Evolutionary conservation across 1,140 invertebrate species (phyloP).

Genomic region (Matsumurasca onukii): DNA sequence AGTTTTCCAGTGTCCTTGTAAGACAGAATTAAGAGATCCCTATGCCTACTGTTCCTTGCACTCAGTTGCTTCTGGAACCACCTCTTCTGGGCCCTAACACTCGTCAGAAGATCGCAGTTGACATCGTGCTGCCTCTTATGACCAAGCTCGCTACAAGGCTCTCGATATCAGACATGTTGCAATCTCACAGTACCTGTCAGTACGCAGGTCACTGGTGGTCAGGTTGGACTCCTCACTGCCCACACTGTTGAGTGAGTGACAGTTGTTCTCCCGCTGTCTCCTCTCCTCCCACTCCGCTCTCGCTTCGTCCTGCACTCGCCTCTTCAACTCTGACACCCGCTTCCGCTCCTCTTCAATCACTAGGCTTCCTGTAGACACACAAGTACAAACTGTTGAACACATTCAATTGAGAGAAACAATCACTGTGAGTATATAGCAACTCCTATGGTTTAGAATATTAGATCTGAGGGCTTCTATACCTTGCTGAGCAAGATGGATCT

Average conservation of each 20-base stretch:
- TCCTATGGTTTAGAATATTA: too few species aligned
- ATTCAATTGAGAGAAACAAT: too few species aligned
- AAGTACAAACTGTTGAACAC: too few species aligned
- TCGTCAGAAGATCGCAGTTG: neutral
- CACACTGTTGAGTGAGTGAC: slow-evolving; percentile 67
- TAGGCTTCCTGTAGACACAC: slow-evolving; percentile 65
- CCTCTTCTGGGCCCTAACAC: neutral
- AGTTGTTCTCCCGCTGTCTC: slow-evolving; percentile 60
- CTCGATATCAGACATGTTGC: neutral
- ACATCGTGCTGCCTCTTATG: neutral
- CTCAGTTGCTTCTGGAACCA: neutral
- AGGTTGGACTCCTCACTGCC: slow-evolving; percentile 65
- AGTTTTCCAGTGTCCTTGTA: neutral
- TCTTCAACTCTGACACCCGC: slow-evolving; percentile 82
- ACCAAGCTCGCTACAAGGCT: neutral
- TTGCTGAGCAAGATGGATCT: slow-evolving; percentile 86
- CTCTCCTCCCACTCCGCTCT: slow-evolving; percentile 78
- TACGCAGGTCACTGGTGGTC: slow-evolving; percentile 61
- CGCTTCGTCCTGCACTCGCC: slow-evolving; percentile 84
- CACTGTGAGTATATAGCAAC: too few species aligned
- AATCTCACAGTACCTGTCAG: slow-evolving; percentile 58
- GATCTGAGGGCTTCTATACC: too few species aligned
- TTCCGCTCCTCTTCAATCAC: slow-evolving; percentile 89
- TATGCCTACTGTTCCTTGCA: neutral
- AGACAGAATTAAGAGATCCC: neutral